Conservation (phyloP, 2,888 invertebrate species). For the Polietes domitor region DNA sequence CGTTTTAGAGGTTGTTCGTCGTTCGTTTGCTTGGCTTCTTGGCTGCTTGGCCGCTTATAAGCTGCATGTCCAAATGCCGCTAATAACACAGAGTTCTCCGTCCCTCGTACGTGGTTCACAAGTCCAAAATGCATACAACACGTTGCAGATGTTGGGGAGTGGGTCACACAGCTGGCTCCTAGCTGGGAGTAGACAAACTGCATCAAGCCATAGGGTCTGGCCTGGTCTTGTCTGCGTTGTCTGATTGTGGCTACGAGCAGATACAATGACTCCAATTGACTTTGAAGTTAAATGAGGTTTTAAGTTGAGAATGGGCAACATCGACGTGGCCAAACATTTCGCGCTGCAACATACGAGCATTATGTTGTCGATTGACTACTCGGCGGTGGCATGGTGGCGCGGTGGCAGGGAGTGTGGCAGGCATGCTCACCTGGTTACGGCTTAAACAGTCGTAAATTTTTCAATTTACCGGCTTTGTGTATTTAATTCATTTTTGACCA, state of each 20-base stretch:
- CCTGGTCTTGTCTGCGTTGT: too few relatives aligned
- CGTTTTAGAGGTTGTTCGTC: conserved; percentile 34
- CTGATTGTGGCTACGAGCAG: conserved; percentile 48
- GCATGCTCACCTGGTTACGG: conserved; percentile 60
- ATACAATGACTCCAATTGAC: conserved; percentile 67
- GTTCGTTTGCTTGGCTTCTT: background rate
- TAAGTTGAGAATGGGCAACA: conserved; percentile 57
- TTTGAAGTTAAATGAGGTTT: conserved; percentile 66
- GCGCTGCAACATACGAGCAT: conserved; percentile 12
- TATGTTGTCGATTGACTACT: conserved; percentile 2
- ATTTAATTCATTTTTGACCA: conserved; percentile 54
- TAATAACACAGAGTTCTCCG: conserved; percentile 15
- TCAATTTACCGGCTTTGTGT: conserved; percentile 54
- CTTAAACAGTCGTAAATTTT: conserved; percentile 63
- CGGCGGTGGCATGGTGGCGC: conserved; percentile 18
- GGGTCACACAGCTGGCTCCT: conserved; percentile 69
- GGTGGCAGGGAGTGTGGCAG: conserved; percentile 37
- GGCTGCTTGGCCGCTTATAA: too few relatives aligned
- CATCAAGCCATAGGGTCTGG: conserved; percentile 53
- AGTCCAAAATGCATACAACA: conserved; percentile 57
- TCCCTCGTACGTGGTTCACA: conserved; percentile 35
- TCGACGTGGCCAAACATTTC: conserved; percentile 47
- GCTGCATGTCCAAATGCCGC: conserved; percentile 4
- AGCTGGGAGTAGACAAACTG: background rate
- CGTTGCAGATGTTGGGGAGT: conserved; percentile 64